These are phyloP conservation scores for Drosophila kohkoa DNA, from an alignment of 1,140 invertebrate species.

Conservation along the genomic window DNA sequence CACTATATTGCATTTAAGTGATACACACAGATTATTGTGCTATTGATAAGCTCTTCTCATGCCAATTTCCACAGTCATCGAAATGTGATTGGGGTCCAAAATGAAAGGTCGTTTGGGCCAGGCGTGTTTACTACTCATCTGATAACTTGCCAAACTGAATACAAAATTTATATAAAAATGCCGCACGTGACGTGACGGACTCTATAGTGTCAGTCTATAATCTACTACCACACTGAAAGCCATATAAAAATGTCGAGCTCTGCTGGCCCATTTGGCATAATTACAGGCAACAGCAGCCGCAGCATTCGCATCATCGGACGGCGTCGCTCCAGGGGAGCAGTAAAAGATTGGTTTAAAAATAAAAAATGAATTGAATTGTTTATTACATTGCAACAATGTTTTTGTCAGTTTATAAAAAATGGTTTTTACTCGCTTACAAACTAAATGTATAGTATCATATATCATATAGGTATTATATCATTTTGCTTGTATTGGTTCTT, in stretches of 20 bases:
- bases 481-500: constrained; percentile 39
- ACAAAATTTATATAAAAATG: constrained; percentile 12
- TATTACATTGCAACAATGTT: constrained; percentile 60
- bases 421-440: constrained; percentile 46
- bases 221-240: constrained; percentile 28
- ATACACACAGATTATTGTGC: not conserved
- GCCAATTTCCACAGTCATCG: not conserved
- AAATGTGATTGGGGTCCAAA: not conserved
- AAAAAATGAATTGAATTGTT: constrained; percentile 72
- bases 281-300: constrained; percentile 13
- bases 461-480: constrained; percentile 54
- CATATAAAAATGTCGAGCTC: constrained; percentile 36
- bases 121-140: constrained; percentile 12
- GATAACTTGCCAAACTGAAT: constrained; percentile 16
- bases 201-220: constrained; percentile 22
- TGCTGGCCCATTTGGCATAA: constrained; percentile 49
- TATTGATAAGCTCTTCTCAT: not conserved
- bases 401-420: constrained; percentile 56
- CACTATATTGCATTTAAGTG: not conserved
- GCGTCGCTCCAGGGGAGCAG: constrained; percentile 17
- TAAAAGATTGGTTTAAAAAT: constrained; percentile 52
- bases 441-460: constrained; percentile 46
- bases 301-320: not conserved
- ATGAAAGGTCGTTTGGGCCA: not conserved
- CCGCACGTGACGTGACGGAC: constrained; percentile 13